Conservation (phyloP, 2,113 vertebrate species). For the Corynorhinus townsendii region DNA sequence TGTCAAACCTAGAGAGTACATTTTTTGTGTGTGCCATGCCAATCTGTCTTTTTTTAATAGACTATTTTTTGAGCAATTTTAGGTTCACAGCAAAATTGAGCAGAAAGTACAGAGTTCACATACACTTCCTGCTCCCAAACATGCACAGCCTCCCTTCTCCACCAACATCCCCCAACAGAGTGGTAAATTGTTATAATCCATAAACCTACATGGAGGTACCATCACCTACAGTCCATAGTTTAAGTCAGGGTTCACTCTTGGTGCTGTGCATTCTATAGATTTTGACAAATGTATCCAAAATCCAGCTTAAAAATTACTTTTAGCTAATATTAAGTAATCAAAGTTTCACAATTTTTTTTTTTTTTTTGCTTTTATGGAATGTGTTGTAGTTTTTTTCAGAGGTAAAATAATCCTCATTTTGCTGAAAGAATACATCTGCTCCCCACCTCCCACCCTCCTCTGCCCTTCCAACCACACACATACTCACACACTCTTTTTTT, state of each 20-base stretch:
- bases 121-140: accelerated
- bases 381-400: not conserved
- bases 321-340: constrained; percentile 10
- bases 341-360: not conserved
- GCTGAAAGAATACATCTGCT: not conserved
- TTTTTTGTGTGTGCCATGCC: not conserved
- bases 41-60: not conserved
- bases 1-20: not conserved
- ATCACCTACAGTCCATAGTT: not conserved
- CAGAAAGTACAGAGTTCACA: not conserved
- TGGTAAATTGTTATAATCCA: not conserved
- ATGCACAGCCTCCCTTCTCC: not conserved
- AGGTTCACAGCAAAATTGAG: not conserved
- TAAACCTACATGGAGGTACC: not conserved
- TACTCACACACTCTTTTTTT: not conserved
- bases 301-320: not conserved
- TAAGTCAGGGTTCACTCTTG: not conserved
- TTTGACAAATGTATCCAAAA: not conserved
- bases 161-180: not conserved
- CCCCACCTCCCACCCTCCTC: not conserved
- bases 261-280: not conserved
- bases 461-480: not conserved
- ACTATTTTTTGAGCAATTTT: not conserved
- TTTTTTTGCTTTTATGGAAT: constrained; percentile 7
- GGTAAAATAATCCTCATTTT: constrained; percentile 30